Conservation (phyloP, 2,113 vertebrate genomes). For the Leiothrix lutea region DNA sequence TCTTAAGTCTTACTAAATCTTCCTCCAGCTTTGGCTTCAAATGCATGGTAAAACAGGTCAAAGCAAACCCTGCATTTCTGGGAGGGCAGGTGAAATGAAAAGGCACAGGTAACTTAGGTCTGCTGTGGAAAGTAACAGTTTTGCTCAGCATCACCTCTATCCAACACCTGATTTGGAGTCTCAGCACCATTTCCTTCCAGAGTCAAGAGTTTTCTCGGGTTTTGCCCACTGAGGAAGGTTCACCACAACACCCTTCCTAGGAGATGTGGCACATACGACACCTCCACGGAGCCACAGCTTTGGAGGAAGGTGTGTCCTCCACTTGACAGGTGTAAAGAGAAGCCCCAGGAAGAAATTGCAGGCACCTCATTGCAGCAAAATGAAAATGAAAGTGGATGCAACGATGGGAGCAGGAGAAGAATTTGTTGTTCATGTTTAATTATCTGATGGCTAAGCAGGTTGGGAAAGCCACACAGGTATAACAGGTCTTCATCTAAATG, state of each 20-base stretch:
- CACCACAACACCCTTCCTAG: background rate
- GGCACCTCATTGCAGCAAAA: background rate
- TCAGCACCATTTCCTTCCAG: background rate
- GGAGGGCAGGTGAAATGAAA: background rate
- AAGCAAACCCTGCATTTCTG: background rate
- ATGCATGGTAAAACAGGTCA: background rate
- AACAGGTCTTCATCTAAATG: background rate
- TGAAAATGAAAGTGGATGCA: background rate
- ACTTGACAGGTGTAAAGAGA: background rate
- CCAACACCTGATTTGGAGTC: background rate
- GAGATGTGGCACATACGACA: background rate
- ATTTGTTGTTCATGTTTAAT: background rate
- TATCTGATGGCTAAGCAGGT: background rate
- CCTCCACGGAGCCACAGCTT: background rate
- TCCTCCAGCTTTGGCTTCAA: background rate
- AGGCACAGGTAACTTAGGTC: background rate
- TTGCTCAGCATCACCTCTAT: background rate
- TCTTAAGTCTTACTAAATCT: background rate
- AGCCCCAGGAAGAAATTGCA: background rate
- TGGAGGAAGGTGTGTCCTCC: background rate
- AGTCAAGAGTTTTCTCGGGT: background rate
- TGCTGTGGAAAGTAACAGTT: background rate
- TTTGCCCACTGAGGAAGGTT: background rate
- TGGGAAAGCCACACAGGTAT: background rate
- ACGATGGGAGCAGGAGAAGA: rapidly evolving